Conservation (phyloP, 2,888 invertebrate species). For the Athalia circularis region DNA sequence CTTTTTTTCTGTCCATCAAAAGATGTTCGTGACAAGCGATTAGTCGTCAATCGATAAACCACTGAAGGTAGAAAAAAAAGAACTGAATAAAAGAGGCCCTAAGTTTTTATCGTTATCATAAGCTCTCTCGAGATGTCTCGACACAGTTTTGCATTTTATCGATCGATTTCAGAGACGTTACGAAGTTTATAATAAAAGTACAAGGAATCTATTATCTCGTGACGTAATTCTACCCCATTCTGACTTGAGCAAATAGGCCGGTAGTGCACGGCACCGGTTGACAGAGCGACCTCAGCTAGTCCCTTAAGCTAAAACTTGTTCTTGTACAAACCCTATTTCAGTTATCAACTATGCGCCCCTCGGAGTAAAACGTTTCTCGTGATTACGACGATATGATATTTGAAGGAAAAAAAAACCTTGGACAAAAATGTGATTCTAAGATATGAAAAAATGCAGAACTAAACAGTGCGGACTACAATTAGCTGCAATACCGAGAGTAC, state of each 20-base stretch:
- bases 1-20: too few relatives aligned
- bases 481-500: too few relatives aligned
- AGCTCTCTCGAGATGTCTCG: neutral
- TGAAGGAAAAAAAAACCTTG: too few relatives aligned
- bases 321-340: neutral
- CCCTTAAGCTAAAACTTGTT: slow-evolving; percentile 17
- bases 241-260: slow-evolving; percentile 50
- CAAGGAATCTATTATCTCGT: slow-evolving; percentile 56
- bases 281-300: slow-evolving; percentile 54
- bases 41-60: neutral
- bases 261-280: slow-evolving; percentile 58
- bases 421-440: neutral
- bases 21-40: too few relatives aligned
- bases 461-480: too few relatives aligned
- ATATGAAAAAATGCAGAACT: too few relatives aligned
- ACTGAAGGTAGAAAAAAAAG: neutral
- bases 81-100: neutral
- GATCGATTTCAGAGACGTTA: slow-evolving; percentile 38
- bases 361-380: neutral
- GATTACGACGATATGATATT: neutral
- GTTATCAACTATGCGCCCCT: neutral
- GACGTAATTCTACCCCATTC: slow-evolving; percentile 51
- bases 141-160: slow-evolving; percentile 26
- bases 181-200: slow-evolving; percentile 44
- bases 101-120: neutral